Percentiles rank a stretch among this genome's conserved stretches.
Evolutionary conservation across 2,113 vertebrate genomes (phyloP).

Genomic region (Strigops habroptila): DNA sequence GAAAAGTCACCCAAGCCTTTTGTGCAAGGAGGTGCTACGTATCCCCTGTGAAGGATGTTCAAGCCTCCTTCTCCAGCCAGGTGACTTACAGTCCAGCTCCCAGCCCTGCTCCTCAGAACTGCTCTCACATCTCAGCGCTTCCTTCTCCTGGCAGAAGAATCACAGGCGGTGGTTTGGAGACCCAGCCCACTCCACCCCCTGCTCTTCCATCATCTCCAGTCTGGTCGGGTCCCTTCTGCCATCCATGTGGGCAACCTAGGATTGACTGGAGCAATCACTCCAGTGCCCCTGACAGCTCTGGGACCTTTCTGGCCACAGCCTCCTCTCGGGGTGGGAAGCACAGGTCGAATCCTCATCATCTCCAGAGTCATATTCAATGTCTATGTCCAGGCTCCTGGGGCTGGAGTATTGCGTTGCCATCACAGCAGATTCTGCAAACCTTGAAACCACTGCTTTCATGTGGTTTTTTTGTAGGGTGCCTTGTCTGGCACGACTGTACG

Average conservation of each 20-base stretch:
- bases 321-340: conserved; percentile 67
- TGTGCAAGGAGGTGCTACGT: conserved; percentile 38
- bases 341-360: conserved; percentile 78
- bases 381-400: conserved; percentile 81
- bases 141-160: conserved; percentile 57
- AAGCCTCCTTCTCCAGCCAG: conserved; percentile 65
- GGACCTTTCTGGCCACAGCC: conserved; percentile 71
- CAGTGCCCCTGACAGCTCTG: conserved; percentile 36
- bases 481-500: conserved; percentile 41
- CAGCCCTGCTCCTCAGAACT: conserved; percentile 63
- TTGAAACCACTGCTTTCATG: not conserved
- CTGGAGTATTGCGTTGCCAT: conserved; percentile 13
- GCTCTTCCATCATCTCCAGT: conserved; percentile 27
- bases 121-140: conserved; percentile 44
- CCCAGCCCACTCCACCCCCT: conserved; percentile 1
- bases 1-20: conserved; percentile 77
- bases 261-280: conserved; percentile 43
- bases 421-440: not conserved
- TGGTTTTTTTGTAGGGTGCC: not conserved
- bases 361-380: conserved; percentile 92
- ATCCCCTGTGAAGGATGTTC: conserved; percentile 67
- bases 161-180: not conserved
- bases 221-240: conserved; percentile 6
- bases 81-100: conserved; percentile 65
- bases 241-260: not conserved